Percentiles rank a stretch among this genome's conserved stretches.
phyloP scores from a whole-genome alignment of 2,888 invertebrate genomes.

The Leptothorax acervorum region DNA sequence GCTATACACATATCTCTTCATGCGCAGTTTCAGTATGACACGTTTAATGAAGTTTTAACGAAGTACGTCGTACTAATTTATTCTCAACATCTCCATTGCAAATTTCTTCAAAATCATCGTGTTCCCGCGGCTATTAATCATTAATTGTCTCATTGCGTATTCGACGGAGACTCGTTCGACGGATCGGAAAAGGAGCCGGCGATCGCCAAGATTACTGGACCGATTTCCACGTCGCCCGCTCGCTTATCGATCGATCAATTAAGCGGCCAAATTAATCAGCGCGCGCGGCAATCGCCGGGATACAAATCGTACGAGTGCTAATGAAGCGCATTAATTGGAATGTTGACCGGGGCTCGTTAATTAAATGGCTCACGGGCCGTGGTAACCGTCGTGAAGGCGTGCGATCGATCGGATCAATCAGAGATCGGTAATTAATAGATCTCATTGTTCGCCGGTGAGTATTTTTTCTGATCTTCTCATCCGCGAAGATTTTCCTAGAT shows the following conservation, averaged over 20 bases:
- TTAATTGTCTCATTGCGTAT: slow-evolving; percentile 49
- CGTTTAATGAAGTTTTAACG: slow-evolving; percentile 25
- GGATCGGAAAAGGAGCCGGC: slow-evolving; percentile 2
- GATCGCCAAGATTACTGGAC: slow-evolving; percentile 14
- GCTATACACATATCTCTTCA: not conserved
- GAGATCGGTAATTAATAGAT: slow-evolving; percentile 66
- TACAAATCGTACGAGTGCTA: slow-evolving; percentile 51
- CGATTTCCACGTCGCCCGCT: slow-evolving; percentile 45
- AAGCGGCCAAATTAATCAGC: slow-evolving; percentile 45
- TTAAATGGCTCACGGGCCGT: slow-evolving; percentile 50
- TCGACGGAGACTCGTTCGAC: slow-evolving; percentile 28
- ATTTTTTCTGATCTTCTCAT: slow-evolving; percentile 35
- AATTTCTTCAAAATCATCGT: slow-evolving; percentile 12
- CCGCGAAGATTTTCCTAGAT: slow-evolving; percentile 15
- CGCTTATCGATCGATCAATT: slow-evolving; percentile 65
- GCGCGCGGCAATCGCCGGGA: slow-evolving; percentile 20
- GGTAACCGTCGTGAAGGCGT: slow-evolving; percentile 48
- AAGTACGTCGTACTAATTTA: slow-evolving; percentile 23
- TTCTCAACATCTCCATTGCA: slow-evolving; percentile 10
- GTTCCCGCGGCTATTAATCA: slow-evolving; percentile 24
- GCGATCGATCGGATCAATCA: slow-evolving; percentile 35
- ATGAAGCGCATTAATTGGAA: slow-evolving; percentile 71
- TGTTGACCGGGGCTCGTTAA: slow-evolving; percentile 59
- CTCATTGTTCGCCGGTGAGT: slow-evolving; percentile 58
- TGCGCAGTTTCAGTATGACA: not conserved